These are phyloP conservation scores for Tinea trinotella DNA, from an alignment of 2,888 invertebrate species.

Conservation along the genomic window DNA sequence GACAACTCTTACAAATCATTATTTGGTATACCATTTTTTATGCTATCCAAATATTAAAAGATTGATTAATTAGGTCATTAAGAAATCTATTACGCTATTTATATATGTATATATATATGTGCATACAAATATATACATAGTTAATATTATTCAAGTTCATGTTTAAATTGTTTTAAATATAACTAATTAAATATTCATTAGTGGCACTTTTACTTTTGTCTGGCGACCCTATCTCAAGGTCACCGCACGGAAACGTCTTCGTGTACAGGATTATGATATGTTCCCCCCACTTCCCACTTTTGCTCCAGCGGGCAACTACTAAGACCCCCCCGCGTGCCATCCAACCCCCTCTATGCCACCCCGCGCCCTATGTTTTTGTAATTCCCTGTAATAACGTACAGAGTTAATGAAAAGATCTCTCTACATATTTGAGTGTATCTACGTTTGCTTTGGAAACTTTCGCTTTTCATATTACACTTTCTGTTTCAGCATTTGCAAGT, in stretches of 20 bases:
- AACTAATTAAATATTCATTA: no score
- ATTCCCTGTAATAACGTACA: conserved; percentile 9
- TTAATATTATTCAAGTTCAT: no score
- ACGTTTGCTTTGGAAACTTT: not conserved
- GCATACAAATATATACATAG: no score
- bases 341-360: not conserved
- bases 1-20: not conserved
- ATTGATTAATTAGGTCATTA: no score
- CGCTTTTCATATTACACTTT: conserved; percentile 6
- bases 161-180: no score
- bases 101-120: no score
- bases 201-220: not conserved
- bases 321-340: not conserved
- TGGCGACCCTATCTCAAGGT: conserved; percentile 42
- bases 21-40: no score
- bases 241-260: conserved; percentile 52
- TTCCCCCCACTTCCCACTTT: not conserved
- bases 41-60: no score
- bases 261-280: conserved; percentile 13
- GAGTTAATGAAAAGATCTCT: conserved; percentile 9
- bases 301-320: no score
- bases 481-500: not conserved
- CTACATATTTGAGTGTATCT: not conserved
- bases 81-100: no score
- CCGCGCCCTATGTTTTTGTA: conserved; percentile 2